A percentile compares a stretch with the other conserved stretches of the same genome.
These are phyloP conservation scores for Mola mola DNA, from an alignment of 2,113 vertebrate species.

Conservation along the genomic window DNA sequence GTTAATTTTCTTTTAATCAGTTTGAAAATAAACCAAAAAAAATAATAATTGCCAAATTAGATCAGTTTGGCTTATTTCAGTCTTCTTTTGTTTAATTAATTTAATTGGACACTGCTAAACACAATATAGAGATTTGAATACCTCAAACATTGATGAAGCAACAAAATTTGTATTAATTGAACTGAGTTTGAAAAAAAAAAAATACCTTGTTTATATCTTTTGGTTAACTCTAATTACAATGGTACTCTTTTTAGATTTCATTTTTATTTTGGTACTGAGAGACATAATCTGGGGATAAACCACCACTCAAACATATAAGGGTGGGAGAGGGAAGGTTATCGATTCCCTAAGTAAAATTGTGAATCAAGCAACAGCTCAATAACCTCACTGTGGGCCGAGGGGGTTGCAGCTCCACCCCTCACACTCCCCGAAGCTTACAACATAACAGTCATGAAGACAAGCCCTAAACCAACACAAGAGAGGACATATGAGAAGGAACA, in stretches of 20 bases:
- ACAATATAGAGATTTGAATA: background rate
- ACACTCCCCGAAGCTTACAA: background rate
- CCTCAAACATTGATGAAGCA: too few species aligned
- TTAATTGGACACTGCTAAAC: background rate
- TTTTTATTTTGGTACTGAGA: conserved; percentile 10
- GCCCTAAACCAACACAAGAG: conserved; percentile 11
- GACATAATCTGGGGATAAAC: background rate
- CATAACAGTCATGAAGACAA: conserved; percentile 18
- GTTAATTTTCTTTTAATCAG: too few species aligned
- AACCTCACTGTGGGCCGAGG: background rate
- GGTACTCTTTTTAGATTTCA: too few species aligned
- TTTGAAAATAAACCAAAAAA: too few species aligned
- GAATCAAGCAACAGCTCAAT: background rate
- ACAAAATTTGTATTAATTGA: background rate
- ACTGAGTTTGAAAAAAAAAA: background rate
- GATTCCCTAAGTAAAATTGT: conserved; percentile 38
- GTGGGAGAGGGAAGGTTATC: background rate
- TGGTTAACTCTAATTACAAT: too few species aligned
- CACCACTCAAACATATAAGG: background rate
- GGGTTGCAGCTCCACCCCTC: background rate
- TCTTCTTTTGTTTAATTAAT: background rate
- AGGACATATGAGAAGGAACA: conserved; percentile 14
- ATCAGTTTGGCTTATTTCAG: background rate
- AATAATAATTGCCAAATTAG: too few species aligned
- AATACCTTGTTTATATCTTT: too few species aligned